Percentiles rank a stretch among this genome's conserved stretches.
These are phyloP conservation scores for Dorcus hopei DNA, from an alignment of 2,888 invertebrate species.

Conservation along the genomic window DNA sequence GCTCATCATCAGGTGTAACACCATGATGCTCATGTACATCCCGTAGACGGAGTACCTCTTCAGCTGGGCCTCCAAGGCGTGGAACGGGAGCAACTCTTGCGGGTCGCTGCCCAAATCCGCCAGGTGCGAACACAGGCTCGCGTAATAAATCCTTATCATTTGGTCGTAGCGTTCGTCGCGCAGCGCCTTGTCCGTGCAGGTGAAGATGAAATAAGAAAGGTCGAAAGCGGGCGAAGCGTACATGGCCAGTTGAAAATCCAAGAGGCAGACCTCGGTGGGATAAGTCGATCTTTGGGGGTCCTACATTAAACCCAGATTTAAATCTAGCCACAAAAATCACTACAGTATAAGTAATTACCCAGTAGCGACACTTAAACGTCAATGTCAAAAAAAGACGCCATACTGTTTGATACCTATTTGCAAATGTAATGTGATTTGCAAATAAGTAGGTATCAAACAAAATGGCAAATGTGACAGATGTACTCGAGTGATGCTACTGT, in stretches of 20 bases:
- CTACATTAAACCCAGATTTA: not conserved
- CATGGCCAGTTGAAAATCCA: constrained; percentile 12
- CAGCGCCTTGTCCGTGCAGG: constrained; percentile 7
- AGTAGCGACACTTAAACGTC: too few relatives aligned
- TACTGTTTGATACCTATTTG: too few relatives aligned
- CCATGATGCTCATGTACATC: constrained; percentile 22
- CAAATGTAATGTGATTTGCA: too few relatives aligned
- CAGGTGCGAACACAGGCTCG: constrained; percentile 28
- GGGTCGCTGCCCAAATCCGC: constrained; percentile 30
- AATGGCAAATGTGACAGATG: too few relatives aligned
- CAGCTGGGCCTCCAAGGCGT: constrained; percentile 30
- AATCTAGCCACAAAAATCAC: too few relatives aligned
- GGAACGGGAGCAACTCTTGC: constrained; percentile 32
- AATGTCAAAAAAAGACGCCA: too few relatives aligned
- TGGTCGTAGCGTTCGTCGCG: constrained; percentile 8
- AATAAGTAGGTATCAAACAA: too few relatives aligned
- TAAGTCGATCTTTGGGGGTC: not conserved
- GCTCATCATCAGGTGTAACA: constrained; percentile 30
- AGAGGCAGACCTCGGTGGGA: constrained; percentile 8
- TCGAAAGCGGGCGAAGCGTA: constrained; percentile 12
- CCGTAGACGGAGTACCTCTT: constrained; percentile 30
- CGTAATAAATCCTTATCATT: constrained; percentile 29
- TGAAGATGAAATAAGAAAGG: constrained; percentile 13
- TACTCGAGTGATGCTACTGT: too few relatives aligned
- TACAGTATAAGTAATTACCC: too few relatives aligned